These are phyloP conservation scores for Drosophila kohkoa DNA, from an alignment of 1,140 invertebrate genomes.

Conservation along the genomic window DNA sequence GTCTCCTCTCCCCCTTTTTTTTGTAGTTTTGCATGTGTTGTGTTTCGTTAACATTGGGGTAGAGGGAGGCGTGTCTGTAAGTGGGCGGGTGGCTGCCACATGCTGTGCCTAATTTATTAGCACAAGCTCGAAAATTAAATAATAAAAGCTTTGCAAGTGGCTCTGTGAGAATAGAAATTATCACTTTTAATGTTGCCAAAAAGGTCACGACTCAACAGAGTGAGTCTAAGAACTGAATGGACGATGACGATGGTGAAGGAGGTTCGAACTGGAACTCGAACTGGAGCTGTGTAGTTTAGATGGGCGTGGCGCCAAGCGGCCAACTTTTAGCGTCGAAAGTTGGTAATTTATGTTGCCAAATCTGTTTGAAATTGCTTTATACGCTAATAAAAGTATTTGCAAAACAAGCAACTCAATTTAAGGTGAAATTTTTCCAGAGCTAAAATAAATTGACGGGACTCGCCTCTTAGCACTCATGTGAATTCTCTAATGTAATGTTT, in stretches of 20 bases:
- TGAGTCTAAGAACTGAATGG: not conserved
- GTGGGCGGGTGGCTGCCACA: conserved; percentile 41
- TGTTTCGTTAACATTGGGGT: conserved; percentile 47
- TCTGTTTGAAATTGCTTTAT: conserved; percentile 73
- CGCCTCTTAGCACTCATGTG: not conserved
- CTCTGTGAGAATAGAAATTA: conserved; percentile 69
- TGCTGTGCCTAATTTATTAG: conserved; percentile 77
- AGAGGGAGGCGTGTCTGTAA: conserved; percentile 43
- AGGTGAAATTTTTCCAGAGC: conserved; percentile 30
- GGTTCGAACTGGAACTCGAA: not conserved
- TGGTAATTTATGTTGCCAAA: conserved; percentile 77
- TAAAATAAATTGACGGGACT: conserved; percentile 13
- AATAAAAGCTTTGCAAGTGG: conserved; percentile 75
- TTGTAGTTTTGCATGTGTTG: conserved; percentile 63
- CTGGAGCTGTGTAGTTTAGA: conserved; percentile 25
- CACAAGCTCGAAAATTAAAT: conserved; percentile 72
- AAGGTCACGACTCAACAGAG: conserved; percentile 66
- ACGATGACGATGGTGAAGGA: not conserved
- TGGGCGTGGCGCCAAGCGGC: conserved; percentile 54
- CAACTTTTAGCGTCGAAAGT: conserved; percentile 31
- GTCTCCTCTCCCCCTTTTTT: conserved; percentile 11
- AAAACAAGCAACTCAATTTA: conserved; percentile 56
- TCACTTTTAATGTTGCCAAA: conserved; percentile 81
- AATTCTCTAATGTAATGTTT: not conserved
- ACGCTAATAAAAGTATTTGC: conserved; percentile 64